A percentile compares a stretch with the other conserved stretches of the same genome.
Evolutionary conservation across 2,888 invertebrate species (phyloP).

Genomic region (Drosophila borealis): DNA sequence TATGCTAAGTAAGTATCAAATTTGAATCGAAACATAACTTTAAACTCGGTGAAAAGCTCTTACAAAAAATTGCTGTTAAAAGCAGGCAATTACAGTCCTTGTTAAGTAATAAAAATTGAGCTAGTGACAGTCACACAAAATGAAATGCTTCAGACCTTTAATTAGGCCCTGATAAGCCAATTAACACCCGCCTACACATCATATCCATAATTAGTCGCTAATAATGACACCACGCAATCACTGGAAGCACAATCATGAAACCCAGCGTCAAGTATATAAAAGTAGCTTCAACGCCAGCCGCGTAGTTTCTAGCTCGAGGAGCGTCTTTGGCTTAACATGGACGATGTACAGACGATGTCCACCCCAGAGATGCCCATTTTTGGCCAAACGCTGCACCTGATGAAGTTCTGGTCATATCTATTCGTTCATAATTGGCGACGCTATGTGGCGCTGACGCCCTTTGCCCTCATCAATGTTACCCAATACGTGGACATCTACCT

Average conservation of each 20-base stretch:
- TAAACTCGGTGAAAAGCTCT: no score
- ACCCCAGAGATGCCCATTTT: slow-evolving; percentile 76
- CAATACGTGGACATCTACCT: slow-evolving; percentile 77
- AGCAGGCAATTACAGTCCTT: neutral
- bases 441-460: slow-evolving; percentile 74
- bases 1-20: no score
- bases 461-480: slow-evolving; percentile 57
- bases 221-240: slow-evolving; percentile 37
- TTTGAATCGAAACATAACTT: no score
- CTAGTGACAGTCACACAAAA: slow-evolving; percentile 11
- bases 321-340: slow-evolving; percentile 33
- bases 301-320: slow-evolving; percentile 18
- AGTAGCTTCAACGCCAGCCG: neutral
- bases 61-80: neutral
- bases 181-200: slow-evolving; percentile 48
- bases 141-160: slow-evolving; percentile 41
- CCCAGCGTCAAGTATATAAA: slow-evolving; percentile 36
- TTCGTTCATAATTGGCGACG: slow-evolving; percentile 80
- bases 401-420: slow-evolving; percentile 80
- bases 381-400: slow-evolving; percentile 64
- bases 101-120: neutral
- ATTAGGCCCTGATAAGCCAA: slow-evolving; percentile 42
- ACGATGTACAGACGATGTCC: slow-evolving; percentile 38
- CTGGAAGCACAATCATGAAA: neutral
- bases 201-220: slow-evolving; percentile 53